A percentile compares a stretch with the other conserved stretches of the same genome.
These are phyloP conservation scores for Halcyon smyrnensis DNA, from an alignment of 2,797 vertebrate genomes.

Conservation along the genomic window DNA sequence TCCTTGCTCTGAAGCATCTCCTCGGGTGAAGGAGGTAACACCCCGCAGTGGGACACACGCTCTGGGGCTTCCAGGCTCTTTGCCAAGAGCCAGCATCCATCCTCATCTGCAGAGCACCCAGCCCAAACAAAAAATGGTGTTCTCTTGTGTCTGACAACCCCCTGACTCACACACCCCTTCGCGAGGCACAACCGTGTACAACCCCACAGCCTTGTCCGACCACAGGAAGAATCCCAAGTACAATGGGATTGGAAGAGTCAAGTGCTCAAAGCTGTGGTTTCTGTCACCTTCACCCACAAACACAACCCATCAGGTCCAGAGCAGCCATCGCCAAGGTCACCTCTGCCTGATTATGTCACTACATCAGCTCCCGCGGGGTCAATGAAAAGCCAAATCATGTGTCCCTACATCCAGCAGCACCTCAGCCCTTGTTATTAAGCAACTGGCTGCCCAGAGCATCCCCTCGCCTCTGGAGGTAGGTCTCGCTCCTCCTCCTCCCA, in stretches of 20 bases:
- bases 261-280: too few species aligned
- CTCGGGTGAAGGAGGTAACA: neutral
- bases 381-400: neutral
- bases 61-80: neutral
- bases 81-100: neutral
- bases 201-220: too few species aligned
- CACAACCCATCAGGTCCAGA: neutral
- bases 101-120: neutral
- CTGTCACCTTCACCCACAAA: too few species aligned
- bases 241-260: too few species aligned
- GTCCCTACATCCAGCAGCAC: neutral
- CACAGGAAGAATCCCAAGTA: too few species aligned
- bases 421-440: neutral
- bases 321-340: neutral
- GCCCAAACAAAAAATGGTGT: neutral
- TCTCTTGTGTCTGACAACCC: neutral
- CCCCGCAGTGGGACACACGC: fast-evolving
- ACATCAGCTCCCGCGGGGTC: fast-evolving
- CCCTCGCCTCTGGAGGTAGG: neutral
- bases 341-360: neutral
- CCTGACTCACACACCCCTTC: fast-evolving
- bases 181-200: too few species aligned
- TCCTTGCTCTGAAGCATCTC: neutral
- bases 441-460: neutral
- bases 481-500: neutral